Evolutionary conservation across 2,888 invertebrate genomes (phyloP).

Genomic region (Cosmia pyralina): DNA sequence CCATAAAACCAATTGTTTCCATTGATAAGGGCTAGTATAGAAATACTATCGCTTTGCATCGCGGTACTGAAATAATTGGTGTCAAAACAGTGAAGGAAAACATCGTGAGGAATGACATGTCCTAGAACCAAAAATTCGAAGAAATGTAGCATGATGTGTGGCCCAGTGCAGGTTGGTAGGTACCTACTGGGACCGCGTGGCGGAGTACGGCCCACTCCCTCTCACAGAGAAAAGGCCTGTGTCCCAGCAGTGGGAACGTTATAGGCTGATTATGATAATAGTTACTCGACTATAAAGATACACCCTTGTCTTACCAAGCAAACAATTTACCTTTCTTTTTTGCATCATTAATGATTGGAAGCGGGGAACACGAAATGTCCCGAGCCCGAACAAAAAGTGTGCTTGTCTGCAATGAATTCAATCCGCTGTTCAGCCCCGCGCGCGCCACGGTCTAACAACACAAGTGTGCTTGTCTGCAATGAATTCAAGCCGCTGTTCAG

Average conservation of each 20-base stretch:
- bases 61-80: not conserved
- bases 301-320: too few species aligned
- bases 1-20: not conserved
- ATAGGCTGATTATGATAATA: not conserved
- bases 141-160: not conserved
- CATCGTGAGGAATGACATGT: not conserved
- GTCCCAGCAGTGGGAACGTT: not conserved
- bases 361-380: not conserved
- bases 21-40: not conserved
- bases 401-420: conserved; percentile 4
- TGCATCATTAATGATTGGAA: not conserved
- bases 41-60: not conserved
- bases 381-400: conserved; percentile 11
- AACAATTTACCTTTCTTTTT: not conserved
- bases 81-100: not conserved
- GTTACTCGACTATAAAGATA: not conserved
- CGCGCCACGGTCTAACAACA: not conserved
- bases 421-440: not conserved
- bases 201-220: not conserved
- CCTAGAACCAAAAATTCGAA: not conserved
- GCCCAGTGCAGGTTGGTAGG: too few species aligned
- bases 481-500: conserved; percentile 3
- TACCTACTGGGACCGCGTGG: not conserved
- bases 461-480: conserved; percentile 15
- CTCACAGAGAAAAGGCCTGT: not conserved